Percentiles rank a stretch among this genome's conserved stretches.
These are phyloP conservation scores for Callionymus lyra DNA, from an alignment of 2,113 vertebrate genomes.

Conservation along the genomic window DNA sequence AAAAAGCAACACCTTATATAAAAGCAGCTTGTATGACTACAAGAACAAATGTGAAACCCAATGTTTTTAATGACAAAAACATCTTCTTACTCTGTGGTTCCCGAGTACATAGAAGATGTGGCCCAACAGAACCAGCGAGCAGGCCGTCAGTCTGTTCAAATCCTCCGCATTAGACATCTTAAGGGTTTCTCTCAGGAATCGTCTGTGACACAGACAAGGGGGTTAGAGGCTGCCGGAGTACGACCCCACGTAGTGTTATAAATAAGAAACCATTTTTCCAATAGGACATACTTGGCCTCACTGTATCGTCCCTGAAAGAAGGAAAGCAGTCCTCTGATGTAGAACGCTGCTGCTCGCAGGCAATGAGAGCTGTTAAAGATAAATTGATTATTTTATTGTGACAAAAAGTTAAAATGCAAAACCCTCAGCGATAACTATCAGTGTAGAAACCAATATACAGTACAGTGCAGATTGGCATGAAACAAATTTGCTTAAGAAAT, in stretches of 20 bases:
- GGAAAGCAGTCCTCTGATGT: conserved; percentile 93
- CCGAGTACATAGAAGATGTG: conserved; percentile 97
- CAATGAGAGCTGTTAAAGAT: conserved; percentile 80
- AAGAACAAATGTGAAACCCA: too few relatives aligned
- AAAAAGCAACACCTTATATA: too few relatives aligned
- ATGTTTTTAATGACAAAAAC: too few relatives aligned
- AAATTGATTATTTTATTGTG: background rate
- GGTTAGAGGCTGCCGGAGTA: background rate
- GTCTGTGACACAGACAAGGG: conserved; percentile 48
- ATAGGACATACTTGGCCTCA: conserved; percentile 84
- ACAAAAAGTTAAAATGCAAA: too few relatives aligned
- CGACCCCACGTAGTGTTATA: background rate
- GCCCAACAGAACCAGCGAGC: conserved; percentile 91
- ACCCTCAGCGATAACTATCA: too few relatives aligned
- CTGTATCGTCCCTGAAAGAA: conserved; percentile 99
- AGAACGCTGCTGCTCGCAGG: conserved; percentile 91
- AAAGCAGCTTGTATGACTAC: too few relatives aligned
- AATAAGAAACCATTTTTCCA: background rate
- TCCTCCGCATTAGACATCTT: conserved; percentile 99
- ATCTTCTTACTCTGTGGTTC: conserved; percentile 88
- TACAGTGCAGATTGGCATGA: too few relatives aligned
- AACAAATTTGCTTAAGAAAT: too few relatives aligned
- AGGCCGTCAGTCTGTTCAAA: conserved; percentile 90
- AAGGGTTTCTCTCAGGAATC: conserved; percentile 92
- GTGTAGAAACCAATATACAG: too few relatives aligned